phyloP scores from a whole-genome alignment of 2,797 vertebrate species.

The Adrianichthys oophorus region DNA sequence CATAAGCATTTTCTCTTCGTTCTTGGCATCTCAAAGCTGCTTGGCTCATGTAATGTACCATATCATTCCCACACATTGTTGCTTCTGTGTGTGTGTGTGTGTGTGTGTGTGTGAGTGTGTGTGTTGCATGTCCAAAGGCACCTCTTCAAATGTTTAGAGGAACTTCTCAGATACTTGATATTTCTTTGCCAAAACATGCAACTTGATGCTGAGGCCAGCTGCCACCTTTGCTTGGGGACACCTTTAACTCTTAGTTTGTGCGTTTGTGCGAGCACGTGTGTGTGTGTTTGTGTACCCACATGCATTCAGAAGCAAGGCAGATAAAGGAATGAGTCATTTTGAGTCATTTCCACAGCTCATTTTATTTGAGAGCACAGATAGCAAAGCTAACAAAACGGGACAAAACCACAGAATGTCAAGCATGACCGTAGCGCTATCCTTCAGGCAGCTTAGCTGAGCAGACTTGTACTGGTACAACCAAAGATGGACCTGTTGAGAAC shows the following conservation, averaged over 20 bases:
- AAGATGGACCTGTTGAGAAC: no score
- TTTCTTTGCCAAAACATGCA: constrained; percentile 49
- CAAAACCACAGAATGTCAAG: no score
- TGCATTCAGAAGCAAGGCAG: constrained; percentile 20
- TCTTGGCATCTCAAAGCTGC: constrained; percentile 12
- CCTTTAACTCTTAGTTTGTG: constrained; percentile 30
- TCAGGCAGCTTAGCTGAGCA: no score
- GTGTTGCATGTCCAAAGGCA: constrained; percentile 24
- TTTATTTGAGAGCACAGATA: background rate
- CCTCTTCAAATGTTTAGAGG: constrained; percentile 48
- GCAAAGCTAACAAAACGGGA: no score
- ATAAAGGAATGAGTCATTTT: constrained; percentile 57
- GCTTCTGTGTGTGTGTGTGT: constrained; percentile 3
- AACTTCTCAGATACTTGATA: constrained; percentile 65
- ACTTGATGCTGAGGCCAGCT: constrained; percentile 49
- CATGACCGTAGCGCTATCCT: no score
- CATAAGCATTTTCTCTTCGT: constrained; percentile 14
- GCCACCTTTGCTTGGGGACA: constrained; percentile 58
- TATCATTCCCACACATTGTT: constrained; percentile 11
- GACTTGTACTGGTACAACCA: no score
- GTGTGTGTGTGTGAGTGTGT: constrained; percentile 1
- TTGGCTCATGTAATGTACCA: constrained; percentile 28
- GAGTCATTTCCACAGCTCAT: constrained; percentile 55
- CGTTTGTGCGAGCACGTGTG: constrained; percentile 4
- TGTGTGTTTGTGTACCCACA: constrained; percentile 8